These are phyloP conservation scores for Drosophila neutralis DNA, from an alignment of 2,888 invertebrate species.

Conservation along the genomic window DNA sequence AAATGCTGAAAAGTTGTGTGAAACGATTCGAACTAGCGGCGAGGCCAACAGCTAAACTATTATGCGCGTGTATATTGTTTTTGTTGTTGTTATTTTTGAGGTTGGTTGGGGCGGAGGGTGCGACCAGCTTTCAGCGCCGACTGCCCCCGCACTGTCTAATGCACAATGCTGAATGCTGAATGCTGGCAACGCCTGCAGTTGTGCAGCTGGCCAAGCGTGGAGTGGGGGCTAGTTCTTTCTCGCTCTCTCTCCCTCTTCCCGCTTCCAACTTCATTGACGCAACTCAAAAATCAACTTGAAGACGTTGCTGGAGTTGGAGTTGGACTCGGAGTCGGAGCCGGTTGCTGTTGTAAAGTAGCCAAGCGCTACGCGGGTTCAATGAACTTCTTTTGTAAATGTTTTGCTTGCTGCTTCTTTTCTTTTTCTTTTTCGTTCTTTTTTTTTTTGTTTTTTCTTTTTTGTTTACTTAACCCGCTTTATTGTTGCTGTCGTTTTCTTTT, in stretches of 20 bases:
- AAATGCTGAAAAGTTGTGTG: not conserved
- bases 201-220: slow-evolving; percentile 41
- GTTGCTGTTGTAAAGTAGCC: slow-evolving; percentile 65
- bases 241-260: not conserved
- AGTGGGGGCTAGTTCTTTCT: slow-evolving; percentile 8
- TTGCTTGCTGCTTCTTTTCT: slow-evolving; percentile 55
- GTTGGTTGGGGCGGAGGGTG: not conserved
- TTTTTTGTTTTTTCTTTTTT: slow-evolving; percentile 62
- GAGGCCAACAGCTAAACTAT: not conserved
- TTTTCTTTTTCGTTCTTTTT: slow-evolving; percentile 20
- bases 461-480: slow-evolving; percentile 75
- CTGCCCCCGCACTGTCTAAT: slow-evolving; percentile 46
- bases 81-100: not conserved
- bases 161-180: slow-evolving; percentile 27
- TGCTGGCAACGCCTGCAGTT: slow-evolving; percentile 39
- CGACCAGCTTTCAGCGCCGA: slow-evolving; percentile 35
- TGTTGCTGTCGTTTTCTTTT: slow-evolving; percentile 47
- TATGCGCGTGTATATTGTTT: not conserved
- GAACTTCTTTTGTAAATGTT: slow-evolving; percentile 79
- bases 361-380: slow-evolving; percentile 68
- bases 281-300: slow-evolving; percentile 43
- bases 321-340: slow-evolving; percentile 17
- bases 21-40: not conserved
- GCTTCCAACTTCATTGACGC: slow-evolving; percentile 14
- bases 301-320: slow-evolving; percentile 29